These are phyloP conservation scores for Drosophila bunnanda DNA, from an alignment of 2,888 invertebrate species.

Conservation along the genomic window DNA sequence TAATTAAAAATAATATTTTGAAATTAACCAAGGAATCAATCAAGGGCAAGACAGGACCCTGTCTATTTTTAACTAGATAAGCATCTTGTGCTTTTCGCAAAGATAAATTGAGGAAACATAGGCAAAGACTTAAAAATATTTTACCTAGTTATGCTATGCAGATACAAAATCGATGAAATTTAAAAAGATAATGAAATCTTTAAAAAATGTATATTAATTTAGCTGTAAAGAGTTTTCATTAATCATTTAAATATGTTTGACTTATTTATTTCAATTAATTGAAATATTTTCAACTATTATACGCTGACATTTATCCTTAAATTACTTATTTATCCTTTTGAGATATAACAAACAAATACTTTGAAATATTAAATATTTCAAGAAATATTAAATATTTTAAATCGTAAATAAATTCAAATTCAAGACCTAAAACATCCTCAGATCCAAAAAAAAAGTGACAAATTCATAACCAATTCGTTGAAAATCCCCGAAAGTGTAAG, in stretches of 20 bases:
- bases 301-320: too few relatives aligned
- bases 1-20: slow-evolving; percentile 44
- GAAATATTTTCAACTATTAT: too few relatives aligned
- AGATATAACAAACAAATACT: too few relatives aligned
- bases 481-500: slow-evolving; percentile 8
- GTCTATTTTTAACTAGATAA: slow-evolving; percentile 8
- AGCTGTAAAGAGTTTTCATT: neutral
- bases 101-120: slow-evolving; percentile 4
- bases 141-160: neutral
- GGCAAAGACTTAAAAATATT: neutral
- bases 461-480: neutral
- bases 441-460: neutral
- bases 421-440: neutral
- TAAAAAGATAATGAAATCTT: neutral
- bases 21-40: slow-evolving; percentile 33
- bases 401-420: neutral
- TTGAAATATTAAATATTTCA: too few relatives aligned
- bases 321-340: too few relatives aligned
- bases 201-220: too few relatives aligned
- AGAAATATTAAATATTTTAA: too few relatives aligned
- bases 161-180: neutral
- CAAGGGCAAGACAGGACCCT: neutral
- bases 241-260: neutral
- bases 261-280: too few relatives aligned
- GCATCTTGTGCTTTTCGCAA: neutral